Conservation (phyloP, 2,113 vertebrate species). For the Podilymbus podiceps region DNA sequence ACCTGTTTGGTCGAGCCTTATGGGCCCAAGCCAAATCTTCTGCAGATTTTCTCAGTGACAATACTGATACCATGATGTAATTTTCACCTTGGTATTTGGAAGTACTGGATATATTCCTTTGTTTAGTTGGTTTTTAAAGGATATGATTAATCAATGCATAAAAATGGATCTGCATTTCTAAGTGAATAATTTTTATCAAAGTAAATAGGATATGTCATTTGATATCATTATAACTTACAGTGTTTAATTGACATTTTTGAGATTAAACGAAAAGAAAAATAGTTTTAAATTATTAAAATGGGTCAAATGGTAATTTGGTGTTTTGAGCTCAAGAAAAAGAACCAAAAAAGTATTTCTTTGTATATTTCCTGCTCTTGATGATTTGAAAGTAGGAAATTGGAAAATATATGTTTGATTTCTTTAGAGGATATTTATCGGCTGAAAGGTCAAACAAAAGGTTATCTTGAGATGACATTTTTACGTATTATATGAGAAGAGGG, state of each 20-base stretch:
- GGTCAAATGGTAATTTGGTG: slow-evolving; percentile 14
- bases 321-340: slow-evolving; percentile 21
- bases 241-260: slow-evolving; percentile 38
- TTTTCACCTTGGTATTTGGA: not conserved
- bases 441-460: slow-evolving; percentile 54
- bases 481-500: slow-evolving; percentile 6
- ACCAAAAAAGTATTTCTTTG: not conserved
- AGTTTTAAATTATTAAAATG: slow-evolving; percentile 21
- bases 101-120: not conserved
- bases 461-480: slow-evolving; percentile 49
- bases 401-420: slow-evolving; percentile 30
- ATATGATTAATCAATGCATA: not conserved
- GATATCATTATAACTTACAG: not conserved
- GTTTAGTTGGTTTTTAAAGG: not conserved
- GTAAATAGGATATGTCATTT: not conserved
- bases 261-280: slow-evolving; percentile 25
- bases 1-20: not conserved
- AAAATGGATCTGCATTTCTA: not conserved
- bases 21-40: not conserved
- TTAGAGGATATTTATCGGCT: slow-evolving; percentile 20
- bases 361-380: not conserved
- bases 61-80: not conserved
- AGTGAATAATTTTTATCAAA: not conserved
- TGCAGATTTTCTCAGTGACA: not conserved
- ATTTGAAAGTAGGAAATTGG: slow-evolving; percentile 18